Evolutionary conservation across 1,140 invertebrate genomes (phyloP).

Genomic region (Agrypnia vestita): DNA sequence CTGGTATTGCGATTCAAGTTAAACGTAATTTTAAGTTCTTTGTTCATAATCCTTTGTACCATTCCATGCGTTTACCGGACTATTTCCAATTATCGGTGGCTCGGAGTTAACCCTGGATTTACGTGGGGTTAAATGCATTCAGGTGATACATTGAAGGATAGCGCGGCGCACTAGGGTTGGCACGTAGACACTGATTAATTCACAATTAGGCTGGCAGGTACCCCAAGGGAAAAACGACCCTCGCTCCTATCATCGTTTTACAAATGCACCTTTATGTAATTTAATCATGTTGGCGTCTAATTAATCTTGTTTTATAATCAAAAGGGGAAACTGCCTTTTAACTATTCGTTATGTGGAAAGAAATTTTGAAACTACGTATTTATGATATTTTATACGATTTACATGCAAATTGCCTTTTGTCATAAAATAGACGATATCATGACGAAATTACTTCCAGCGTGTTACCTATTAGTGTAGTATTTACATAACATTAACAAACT

Average conservation of each 20-base stretch:
- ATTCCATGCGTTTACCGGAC: neutral
- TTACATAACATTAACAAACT: too few species aligned
- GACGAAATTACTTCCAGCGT: too few species aligned
- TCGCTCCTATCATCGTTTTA: conserved; percentile 8
- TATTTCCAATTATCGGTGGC: neutral
- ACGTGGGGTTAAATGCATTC: conserved; percentile 17
- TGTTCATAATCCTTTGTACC: too few species aligned
- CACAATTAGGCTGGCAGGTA: conserved; percentile 11
- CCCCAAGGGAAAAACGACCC: neutral
- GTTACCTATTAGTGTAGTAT: too few species aligned
- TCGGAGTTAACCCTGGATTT: neutral
- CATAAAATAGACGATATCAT: too few species aligned
- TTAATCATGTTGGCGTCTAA: conserved; percentile 16
- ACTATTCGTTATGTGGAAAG: neutral
- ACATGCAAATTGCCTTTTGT: too few species aligned
- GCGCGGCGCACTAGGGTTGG: neutral
- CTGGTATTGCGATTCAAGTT: too few species aligned
- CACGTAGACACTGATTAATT: conserved; percentile 14
- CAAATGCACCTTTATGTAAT: conserved; percentile 27
- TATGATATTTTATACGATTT: too few species aligned
- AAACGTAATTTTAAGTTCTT: too few species aligned
- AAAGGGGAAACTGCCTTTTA: neutral
- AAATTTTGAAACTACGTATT: neutral
- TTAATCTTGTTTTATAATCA: conserved; percentile 26
- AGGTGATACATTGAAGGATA: conserved; percentile 29